Evolutionary conservation across 92 coral and sea anemone species (phyloP), one percentile per base, ranked within the genome.

Genomic region (Phenganax marumi): DNA sequence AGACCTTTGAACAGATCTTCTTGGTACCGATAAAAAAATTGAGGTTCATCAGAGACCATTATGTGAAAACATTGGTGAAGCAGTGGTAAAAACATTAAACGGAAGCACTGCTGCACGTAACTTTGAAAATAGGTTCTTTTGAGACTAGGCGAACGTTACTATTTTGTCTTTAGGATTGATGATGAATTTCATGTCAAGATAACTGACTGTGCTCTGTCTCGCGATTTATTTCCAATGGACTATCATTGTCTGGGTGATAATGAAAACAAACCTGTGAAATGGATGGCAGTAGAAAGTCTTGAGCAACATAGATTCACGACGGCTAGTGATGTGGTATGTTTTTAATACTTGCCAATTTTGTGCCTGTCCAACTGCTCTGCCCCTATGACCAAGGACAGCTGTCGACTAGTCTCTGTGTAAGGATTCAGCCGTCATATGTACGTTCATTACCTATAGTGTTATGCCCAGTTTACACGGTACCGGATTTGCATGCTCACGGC

Each of bases 261-360:
- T 17, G 98, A 95, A 57, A 95, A 95, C 87, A 88, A 97, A 54
- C 98, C 98, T 2, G 98, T 95, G 80, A 95, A 95, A 74, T 95
- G 98, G 98, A 95, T 95, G 98, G 93, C 98, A 14, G 98, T 95
- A 48, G 98, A 95, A 77, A 92, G 96, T 82, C 84, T 95, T 47
- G 98, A 95, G 71, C 90, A 84, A 73, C 89, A 91, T 56, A 81
- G 97, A 43, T 95, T 90, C 80, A 80, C 98, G 12, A 93, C 93
- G 17, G 86, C 98, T 8, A 95, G 91, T 25, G 98, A 95, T 65
- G 97, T 89, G 93, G 98, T 95, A 84, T 71, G 96, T 47, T 21
- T 17, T 49, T 6, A 10, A 50, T 12, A 3, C 25, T 8, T n/a
- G 53, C 39, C 10, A 18, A 17, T 46, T 79, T 25, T 25, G 21